These are phyloP conservation scores for Fistularia tabacaria DNA, from an alignment of 2,797 vertebrate species.

Conservation along the genomic window DNA sequence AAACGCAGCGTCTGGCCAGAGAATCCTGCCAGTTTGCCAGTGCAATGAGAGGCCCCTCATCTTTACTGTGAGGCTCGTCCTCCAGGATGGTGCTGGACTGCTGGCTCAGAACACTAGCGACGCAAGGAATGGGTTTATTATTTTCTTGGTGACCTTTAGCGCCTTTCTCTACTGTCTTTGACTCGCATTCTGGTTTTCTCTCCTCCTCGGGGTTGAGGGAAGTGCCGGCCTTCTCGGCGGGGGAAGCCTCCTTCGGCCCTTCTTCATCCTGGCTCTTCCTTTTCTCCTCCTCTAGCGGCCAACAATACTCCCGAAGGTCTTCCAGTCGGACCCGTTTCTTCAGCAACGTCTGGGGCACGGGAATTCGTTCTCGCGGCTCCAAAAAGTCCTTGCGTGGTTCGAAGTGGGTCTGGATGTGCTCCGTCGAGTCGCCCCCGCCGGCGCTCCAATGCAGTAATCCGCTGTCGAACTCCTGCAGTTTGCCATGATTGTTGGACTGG, in stretches of 20 bases:
- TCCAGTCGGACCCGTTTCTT: conserved; percentile 53
- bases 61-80: conserved; percentile 97
- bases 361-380: conserved; percentile 73
- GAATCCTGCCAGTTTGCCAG: conserved; percentile 97
- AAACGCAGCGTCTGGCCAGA: conserved; percentile 91
- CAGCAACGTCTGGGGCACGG: conserved; percentile 56
- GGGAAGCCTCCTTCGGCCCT: conserved; percentile 37
- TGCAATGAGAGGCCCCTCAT: conserved; percentile 91
- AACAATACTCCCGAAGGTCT: conserved; percentile 48
- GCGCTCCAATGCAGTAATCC: conserved; percentile 96
- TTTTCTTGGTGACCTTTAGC: conserved; percentile 69
- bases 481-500: conserved; percentile 84
- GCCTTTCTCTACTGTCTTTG: conserved; percentile 62
- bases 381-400: conserved; percentile 85
- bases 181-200: conserved; percentile 68
- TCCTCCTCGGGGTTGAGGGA: conserved; percentile 69
- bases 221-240: conserved; percentile 58
- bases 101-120: conserved; percentile 69
- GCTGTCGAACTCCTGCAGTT: conserved; percentile 93
- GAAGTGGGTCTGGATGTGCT: conserved; percentile 98
- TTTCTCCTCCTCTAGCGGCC: conserved; percentile 67
- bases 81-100: conserved; percentile 86
- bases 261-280: conserved; percentile 63
- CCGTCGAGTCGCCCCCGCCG: conserved; percentile 95
- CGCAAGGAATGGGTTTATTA: conserved; percentile 73